Base-by-base conservation (phyloP, 2,888 invertebrate genomes). In the Eucera pruinosa region DNA sequence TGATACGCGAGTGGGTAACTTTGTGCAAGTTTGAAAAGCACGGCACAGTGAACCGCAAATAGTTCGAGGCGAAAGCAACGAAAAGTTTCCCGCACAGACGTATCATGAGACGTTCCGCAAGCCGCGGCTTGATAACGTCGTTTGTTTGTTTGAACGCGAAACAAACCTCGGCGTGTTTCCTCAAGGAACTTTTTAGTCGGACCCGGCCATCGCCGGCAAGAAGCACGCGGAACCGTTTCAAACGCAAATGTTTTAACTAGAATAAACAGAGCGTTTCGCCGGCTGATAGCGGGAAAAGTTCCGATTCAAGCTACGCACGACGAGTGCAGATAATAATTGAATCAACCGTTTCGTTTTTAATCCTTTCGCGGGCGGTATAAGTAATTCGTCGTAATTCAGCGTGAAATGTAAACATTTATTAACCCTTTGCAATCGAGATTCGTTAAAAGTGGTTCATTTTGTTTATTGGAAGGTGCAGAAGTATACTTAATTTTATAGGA, bases 61-160 rank as follows among this genome's bases (percentile, higher is more conserved):
- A 81, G 80, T 75, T 77, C 69, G 77, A 70, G 79, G 65, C 50
- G 55, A 67, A 58, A 77, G 71, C 69, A 27, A 69, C 67, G 71
- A 77, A 77, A 83, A 81, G 76, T 84, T 69, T 78, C n/a, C n/a
- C n/a, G n/a, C 75, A 71, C 81, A 78, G 81, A 67, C 81, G 68
- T 79, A 80, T 79, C 75, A 76, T 57, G 85, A 84, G 85, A 84
- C 81, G 80, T 77, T 72, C 76, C 76, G 55, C 54, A 68, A 74
- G 7, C 33, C 76, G 75, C 66, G 78, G 82, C 73, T 65, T 71
- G 84, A 85, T 83, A 85, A 85, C 74, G 82, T 75, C 76, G 77
- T n/a, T 47, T 69, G 66, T 73, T 39, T 77, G 82, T 81, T 77
- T 79, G 36, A 78, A 72, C 48, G 58, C 41, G 69, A 64, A 66